Evolutionary conservation across 2,888 invertebrate species (phyloP).

Genomic region (Heteromurus nitidus): DNA sequence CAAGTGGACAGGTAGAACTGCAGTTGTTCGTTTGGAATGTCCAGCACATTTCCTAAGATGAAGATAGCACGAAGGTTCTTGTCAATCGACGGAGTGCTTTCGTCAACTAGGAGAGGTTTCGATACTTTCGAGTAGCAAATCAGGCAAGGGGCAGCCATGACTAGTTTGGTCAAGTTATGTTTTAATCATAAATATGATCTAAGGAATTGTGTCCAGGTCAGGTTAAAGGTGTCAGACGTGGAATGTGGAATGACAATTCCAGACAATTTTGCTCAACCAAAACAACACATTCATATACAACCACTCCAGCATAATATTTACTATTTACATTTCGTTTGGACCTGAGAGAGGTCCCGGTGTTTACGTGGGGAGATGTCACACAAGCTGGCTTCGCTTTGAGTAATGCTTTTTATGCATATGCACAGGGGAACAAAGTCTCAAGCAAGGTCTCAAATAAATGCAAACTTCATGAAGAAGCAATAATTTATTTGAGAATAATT

Average conservation of each 20-base stretch:
- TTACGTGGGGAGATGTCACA: too few relatives aligned
- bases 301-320: too few relatives aligned
- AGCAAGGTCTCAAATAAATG: too few relatives aligned
- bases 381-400: too few relatives aligned
- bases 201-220: not conserved
- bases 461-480: too few relatives aligned
- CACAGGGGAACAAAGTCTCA: too few relatives aligned
- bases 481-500: too few relatives aligned
- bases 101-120: not conserved
- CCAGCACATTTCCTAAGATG: conserved; percentile 32
- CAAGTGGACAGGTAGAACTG: conserved; percentile 1
- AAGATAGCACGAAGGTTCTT: conserved; percentile 15
- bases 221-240: not conserved
- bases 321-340: too few relatives aligned
- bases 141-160: not conserved
- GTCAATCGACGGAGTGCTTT: not conserved
- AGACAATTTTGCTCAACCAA: conserved; percentile 6
- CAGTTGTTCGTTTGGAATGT: conserved; percentile 22
- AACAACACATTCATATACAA: too few relatives aligned
- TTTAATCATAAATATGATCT: not conserved
- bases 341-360: too few relatives aligned
- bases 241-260: not conserved
- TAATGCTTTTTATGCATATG: too few relatives aligned
- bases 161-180: not conserved
- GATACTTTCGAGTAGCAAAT: conserved; percentile 15